Evolutionary conservation across 1,140 invertebrate genomes (phyloP), one percentile per base, ranked within the genome.

Genomic region (Agrypnia vestita): DNA sequence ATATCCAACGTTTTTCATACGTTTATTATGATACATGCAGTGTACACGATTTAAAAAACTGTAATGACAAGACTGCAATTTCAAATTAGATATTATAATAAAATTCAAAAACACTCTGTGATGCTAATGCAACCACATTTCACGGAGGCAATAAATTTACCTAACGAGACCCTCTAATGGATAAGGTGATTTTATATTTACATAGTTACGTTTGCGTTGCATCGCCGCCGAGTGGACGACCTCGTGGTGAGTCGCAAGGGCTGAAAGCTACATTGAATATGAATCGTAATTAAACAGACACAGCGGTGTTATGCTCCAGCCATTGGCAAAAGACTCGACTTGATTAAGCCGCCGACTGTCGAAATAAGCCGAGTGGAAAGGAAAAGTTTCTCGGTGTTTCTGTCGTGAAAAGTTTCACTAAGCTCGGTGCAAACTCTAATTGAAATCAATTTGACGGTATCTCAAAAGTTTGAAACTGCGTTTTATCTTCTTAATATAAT

Each of bases 151-250:
- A 82, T 82, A 67, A 79, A 82, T 82, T 82, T 79, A 76, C 76
- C 76, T 82, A 82, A 82, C 80, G 76, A 78, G 80, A 82, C 78
- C 73, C 80, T 76, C 80, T 82, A 82, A 82, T 82, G 80, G 80
- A 76, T 75, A 82, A 82, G 80, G 80, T 82, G 80, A 82, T 82
- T 82, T 82, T 56, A 82, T 82, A 82, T 82, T 82, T 82, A 82
- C 80, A 82, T 82, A 82, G 76, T 56, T 67, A 79, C 44, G 55
- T 55, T 35, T 67, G 75, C 44, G 55, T 55, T 35, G 53, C 78
- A 67, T 49, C 49, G 35, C 55, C 13, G 11, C 17, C 46, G 71
- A 61, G 35, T 19, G 74, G 25, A 55, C 11, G 49, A n/a, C 46
- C 53, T 76, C 73, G 47, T 76, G 6, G 64, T 76, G 76, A 80